Conservation (phyloP, 2,797 vertebrate species). For the Peromyscus nudipes region DNA sequence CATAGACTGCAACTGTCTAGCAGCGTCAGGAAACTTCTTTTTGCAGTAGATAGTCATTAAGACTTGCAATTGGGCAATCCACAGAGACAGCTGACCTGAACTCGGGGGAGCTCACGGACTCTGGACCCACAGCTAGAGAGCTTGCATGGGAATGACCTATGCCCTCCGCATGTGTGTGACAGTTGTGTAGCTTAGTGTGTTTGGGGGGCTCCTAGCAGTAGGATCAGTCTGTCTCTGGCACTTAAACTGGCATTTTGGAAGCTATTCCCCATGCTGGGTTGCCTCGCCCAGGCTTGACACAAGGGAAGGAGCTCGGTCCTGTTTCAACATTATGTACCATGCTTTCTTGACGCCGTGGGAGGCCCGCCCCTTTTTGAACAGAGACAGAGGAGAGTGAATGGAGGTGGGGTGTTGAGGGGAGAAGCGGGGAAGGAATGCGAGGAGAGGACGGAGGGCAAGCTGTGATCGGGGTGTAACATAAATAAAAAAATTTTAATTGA, state of each 20-base stretch:
- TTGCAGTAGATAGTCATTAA: not conserved
- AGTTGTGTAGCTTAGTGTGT: not conserved
- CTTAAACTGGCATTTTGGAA: not conserved
- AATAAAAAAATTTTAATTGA: not conserved
- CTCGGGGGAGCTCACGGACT: not conserved
- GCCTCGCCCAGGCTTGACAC: rapidly evolving
- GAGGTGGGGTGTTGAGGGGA: not conserved
- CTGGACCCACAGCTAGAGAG: not conserved
- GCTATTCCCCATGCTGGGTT: not conserved
- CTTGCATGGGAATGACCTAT: not conserved
- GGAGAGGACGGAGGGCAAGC: not conserved
- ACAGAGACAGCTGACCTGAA: not conserved
- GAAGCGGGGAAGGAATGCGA: not conserved
- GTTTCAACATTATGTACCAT: not conserved
- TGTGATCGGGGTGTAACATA: not conserved
- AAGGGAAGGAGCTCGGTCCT: not conserved
- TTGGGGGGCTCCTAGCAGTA: not conserved
- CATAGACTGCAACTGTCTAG: not conserved
- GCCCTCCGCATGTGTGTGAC: not conserved
- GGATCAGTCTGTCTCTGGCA: not conserved
- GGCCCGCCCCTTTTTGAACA: not conserved
- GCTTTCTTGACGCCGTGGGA: not conserved
- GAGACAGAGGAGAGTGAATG: not conserved
- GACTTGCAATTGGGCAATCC: not conserved
- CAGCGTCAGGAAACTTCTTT: not conserved